Conservation (phyloP, 2,888 invertebrate genomes). For the Orthosia gothica region DNA sequence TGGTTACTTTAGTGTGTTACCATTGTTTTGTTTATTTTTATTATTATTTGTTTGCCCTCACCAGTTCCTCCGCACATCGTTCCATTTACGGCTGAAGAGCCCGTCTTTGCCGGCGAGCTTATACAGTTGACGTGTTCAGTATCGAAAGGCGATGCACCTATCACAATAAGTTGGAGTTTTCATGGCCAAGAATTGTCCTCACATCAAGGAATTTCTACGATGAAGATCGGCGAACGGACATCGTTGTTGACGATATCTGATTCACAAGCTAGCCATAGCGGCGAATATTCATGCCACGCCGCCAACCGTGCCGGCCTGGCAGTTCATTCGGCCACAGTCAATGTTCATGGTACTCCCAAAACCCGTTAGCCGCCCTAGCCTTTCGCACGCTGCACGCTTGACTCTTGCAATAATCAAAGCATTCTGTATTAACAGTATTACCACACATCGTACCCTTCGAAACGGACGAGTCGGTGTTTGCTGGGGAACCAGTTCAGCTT, state of each 20-base stretch:
- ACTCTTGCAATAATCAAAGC: slow-evolving; percentile 85
- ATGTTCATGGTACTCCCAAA: slow-evolving; percentile 93
- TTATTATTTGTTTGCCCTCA: slow-evolving; percentile 76
- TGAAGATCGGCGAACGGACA: slow-evolving; percentile 92
- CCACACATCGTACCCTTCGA: slow-evolving; percentile 93
- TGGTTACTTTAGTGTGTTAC: slow-evolving; percentile 73
- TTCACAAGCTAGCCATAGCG: slow-evolving; percentile 93
- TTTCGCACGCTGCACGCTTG: slow-evolving; percentile 90
- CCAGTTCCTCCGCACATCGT: slow-evolving; percentile 93
- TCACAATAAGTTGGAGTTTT: slow-evolving; percentile 95
- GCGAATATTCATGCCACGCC: slow-evolving; percentile 94
- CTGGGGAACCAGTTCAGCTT: slow-evolving; percentile 93
- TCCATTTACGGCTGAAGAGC: slow-evolving; percentile 92
- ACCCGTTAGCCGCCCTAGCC: slow-evolving; percentile 73
- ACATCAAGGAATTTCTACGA: slow-evolving; percentile 91
- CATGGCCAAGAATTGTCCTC: slow-evolving; percentile 92
- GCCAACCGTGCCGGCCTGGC: slow-evolving; percentile 93
- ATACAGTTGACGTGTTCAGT: slow-evolving; percentile 92
- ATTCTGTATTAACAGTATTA: slow-evolving; percentile 92
- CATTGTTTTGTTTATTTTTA: slow-evolving; percentile 71
- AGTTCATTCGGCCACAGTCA: slow-evolving; percentile 92
- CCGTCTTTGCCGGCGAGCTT: slow-evolving; percentile 93
- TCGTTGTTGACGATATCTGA: slow-evolving; percentile 93
- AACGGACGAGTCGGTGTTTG: slow-evolving; percentile 93
- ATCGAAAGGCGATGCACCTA: slow-evolving; percentile 93